Conservation (phyloP, 2,113 vertebrate species). For the Campylomormyrus tamandua region DNA sequence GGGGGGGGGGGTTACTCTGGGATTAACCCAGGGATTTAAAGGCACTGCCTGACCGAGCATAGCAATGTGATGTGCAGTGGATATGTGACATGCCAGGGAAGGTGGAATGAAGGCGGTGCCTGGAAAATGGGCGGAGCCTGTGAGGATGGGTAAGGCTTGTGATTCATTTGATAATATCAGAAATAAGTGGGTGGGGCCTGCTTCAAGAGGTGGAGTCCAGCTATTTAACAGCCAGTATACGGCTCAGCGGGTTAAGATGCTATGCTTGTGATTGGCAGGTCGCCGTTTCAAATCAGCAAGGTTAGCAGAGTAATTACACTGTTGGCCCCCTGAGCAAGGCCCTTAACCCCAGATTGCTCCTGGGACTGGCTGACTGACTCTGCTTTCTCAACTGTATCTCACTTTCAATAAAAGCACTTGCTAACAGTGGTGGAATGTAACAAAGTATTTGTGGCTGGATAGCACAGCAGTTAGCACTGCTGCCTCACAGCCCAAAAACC, state of each 20-base stretch:
- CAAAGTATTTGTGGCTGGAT: too few relatives aligned
- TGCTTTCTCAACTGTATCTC: background rate
- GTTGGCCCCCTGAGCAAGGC: background rate
- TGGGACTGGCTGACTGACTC: background rate
- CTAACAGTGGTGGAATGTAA: background rate
- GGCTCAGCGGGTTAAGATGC: background rate
- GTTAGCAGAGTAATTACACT: background rate
- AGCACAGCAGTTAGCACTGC: too few relatives aligned
- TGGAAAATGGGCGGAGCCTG: background rate
- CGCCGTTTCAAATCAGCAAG: background rate
- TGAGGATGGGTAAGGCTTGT: background rate
- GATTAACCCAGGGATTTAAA: background rate
- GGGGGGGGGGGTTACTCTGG: background rate
- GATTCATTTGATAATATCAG: background rate
- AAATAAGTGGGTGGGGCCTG: background rate
- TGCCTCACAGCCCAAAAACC: too few relatives aligned
- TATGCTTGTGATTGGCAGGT: background rate
- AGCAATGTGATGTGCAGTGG: background rate
- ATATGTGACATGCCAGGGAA: background rate
- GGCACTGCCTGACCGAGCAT: background rate
- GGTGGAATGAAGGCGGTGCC: background rate
- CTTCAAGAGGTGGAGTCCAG: background rate
- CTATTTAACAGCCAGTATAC: background rate
- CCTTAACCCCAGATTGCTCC: background rate
- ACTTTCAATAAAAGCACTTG: background rate